Evolutionary conservation across 1,140 invertebrate species (phyloP).

Genomic region (Sitobion miscanthi): DNA sequence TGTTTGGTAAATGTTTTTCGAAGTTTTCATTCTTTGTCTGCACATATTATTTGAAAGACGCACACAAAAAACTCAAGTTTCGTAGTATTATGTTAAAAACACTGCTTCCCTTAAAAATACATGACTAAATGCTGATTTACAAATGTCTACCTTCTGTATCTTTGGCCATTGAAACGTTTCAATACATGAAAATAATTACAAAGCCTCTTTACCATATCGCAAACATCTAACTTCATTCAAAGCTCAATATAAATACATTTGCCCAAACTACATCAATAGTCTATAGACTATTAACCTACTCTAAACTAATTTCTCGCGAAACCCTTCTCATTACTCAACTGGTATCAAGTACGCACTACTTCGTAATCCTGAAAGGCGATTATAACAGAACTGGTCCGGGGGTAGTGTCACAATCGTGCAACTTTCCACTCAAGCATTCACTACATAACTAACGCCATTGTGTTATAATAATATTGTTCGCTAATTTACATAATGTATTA

Average conservation of each 20-base stretch:
- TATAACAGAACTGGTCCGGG: not conserved
- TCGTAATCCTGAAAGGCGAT: not conserved
- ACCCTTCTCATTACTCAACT: not conserved
- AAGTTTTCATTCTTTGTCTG: not conserved
- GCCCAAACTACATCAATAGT: not conserved
- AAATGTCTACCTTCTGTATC: not conserved
- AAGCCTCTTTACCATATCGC: not conserved
- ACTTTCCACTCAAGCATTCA: not conserved
- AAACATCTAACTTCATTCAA: not conserved
- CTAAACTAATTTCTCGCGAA: not conserved
- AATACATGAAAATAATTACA: not conserved
- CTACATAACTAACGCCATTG: not conserved
- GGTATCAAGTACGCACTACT: not conserved
- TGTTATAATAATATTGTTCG: not conserved
- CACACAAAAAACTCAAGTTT: not conserved
- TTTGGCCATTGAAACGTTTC: not conserved
- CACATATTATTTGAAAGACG: not conserved
- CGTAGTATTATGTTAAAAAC: not conserved
- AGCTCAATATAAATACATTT: conserved; percentile 9
- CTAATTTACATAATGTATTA: not conserved
- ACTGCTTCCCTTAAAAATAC: no score
- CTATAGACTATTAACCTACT: not conserved
- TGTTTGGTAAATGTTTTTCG: not conserved
- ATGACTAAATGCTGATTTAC: not conserved
- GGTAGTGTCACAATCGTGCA: not conserved